Percentiles rank a stretch among this genome's conserved stretches.
These are phyloP conservation scores for Lacanobia wlatinum DNA, from an alignment of 2,888 invertebrate genomes.

Conservation along the genomic window DNA sequence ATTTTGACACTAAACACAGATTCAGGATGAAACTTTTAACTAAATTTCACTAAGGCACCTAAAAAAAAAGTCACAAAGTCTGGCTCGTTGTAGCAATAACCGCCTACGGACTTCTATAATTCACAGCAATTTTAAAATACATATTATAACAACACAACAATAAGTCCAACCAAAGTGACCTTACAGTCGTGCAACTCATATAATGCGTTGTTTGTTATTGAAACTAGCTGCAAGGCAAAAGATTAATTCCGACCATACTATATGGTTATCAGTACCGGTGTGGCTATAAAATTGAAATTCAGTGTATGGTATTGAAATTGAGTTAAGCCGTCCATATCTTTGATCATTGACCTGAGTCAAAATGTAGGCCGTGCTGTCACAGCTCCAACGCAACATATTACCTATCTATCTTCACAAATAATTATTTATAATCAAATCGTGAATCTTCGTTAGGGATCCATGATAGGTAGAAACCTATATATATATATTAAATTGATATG, in stretches of 20 bases:
- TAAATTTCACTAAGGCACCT: slow-evolving; percentile 20
- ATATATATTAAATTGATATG: no score
- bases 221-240: slow-evolving; percentile 32
- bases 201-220: slow-evolving; percentile 50
- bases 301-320: slow-evolving; percentile 17
- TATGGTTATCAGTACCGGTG: slow-evolving; percentile 49
- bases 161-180: slow-evolving; percentile 45
- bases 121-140: not conserved
- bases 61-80: slow-evolving; percentile 1
- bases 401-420: not conserved
- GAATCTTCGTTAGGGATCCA: no score
- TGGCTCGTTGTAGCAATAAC: not conserved
- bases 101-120: not conserved
- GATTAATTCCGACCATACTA: slow-evolving; percentile 42
- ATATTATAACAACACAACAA: slow-evolving; percentile 23
- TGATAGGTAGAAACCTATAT: no score
- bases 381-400: not conserved
- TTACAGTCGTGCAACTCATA: slow-evolving; percentile 31
- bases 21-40: slow-evolving; percentile 18
- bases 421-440: slow-evolving; percentile 1
- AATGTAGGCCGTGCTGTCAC: not conserved
- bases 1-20: not conserved
- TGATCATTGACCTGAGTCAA: slow-evolving; percentile 1
- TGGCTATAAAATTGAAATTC: slow-evolving; percentile 45
- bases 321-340: slow-evolving; percentile 7